phyloP scores from a whole-genome alignment of 2,113 vertebrate genomes.

The Salvelinus fontinalis region DNA sequence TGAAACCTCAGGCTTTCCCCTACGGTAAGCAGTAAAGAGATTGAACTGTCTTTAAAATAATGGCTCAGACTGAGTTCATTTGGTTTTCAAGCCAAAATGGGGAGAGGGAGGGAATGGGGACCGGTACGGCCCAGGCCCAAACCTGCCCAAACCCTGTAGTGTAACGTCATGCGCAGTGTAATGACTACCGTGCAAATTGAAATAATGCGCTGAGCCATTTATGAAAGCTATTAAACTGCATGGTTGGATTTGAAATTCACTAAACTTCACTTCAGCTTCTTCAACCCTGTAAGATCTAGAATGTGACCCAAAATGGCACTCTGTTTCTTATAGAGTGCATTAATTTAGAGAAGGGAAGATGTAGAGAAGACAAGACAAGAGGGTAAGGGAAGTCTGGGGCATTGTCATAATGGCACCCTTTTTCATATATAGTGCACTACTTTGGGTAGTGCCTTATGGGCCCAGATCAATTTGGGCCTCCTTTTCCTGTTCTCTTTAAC shows the following conservation, averaged over 20 bases:
- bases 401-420: too few relatives aligned
- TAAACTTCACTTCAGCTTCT: slow-evolving; percentile 38
- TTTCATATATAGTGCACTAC: too few relatives aligned
- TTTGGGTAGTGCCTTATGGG: too few relatives aligned
- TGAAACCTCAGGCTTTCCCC: slow-evolving; percentile 26
- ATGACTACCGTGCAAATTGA: slow-evolving; percentile 68
- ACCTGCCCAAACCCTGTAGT: slow-evolving; percentile 22
- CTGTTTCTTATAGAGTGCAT: too few relatives aligned
- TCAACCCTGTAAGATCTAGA: too few relatives aligned
- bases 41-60: slow-evolving; percentile 52
- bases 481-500: slow-evolving; percentile 45
- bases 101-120: background rate
- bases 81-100: slow-evolving; percentile 66
- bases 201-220: slow-evolving; percentile 74
- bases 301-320: too few relatives aligned
- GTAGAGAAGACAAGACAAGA: too few relatives aligned
- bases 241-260: slow-evolving; percentile 27
- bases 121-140: too few relatives aligned
- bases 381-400: too few relatives aligned
- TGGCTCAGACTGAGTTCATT: slow-evolving; percentile 52
- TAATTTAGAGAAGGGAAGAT: too few relatives aligned
- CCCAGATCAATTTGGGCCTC: too few relatives aligned
- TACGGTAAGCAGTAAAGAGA: slow-evolving; percentile 39
- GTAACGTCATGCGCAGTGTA: slow-evolving; percentile 59
- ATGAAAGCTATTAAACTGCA: slow-evolving; percentile 64